Conservation (phyloP, 2,113 vertebrate species). For the Gavia stellata region DNA sequence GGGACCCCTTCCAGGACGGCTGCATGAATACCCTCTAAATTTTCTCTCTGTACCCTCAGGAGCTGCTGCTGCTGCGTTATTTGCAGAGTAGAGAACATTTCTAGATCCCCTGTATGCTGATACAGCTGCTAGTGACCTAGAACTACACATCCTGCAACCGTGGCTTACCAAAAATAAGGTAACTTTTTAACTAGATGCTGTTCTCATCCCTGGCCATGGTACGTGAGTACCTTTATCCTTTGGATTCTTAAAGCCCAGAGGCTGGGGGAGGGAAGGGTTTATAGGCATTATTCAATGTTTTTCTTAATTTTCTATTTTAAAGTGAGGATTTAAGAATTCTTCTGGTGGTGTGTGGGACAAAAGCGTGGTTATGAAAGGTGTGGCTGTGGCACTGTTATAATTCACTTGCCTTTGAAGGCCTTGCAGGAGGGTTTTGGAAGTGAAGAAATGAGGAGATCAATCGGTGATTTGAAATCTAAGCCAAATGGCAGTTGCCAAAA, state of each 20-base stretch:
- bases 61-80: background rate
- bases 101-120: background rate
- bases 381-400: background rate
- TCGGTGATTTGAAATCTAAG: background rate
- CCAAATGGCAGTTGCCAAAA: background rate
- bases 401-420: background rate
- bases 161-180: background rate
- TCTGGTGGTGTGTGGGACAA: background rate
- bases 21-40: background rate
- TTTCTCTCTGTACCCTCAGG: background rate
- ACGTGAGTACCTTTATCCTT: background rate
- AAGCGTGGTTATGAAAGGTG: background rate
- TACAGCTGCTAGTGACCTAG: background rate
- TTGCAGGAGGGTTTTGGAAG: background rate
- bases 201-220: background rate
- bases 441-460: background rate
- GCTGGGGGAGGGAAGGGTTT: background rate
- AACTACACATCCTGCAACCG: background rate
- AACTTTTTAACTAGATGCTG: background rate
- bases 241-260: background rate
- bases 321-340: background rate
- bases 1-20: background rate
- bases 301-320: background rate
- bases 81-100: background rate
- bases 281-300: background rate